Evolutionary conservation across 2,797 vertebrate genomes (phyloP).

Genomic region (Lerista edwardsae): DNA sequence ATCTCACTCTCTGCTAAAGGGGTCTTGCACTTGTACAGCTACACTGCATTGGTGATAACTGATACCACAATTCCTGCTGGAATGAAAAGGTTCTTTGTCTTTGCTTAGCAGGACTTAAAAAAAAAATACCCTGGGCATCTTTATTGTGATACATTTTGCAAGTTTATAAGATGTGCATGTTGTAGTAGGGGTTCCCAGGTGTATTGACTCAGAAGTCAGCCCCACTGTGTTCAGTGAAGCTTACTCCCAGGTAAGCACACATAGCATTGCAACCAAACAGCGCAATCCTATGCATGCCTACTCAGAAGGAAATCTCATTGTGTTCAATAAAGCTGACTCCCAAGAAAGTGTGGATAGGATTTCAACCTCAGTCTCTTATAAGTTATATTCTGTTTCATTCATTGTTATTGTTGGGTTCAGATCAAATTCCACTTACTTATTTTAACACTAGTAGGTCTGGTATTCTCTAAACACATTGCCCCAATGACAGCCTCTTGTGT

Average conservation of each 20-base stretch:
- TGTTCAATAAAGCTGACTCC: background rate
- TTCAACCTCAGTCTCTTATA: background rate
- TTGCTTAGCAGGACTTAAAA: background rate
- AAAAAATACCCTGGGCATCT: background rate
- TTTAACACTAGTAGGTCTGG: background rate
- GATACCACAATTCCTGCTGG: background rate
- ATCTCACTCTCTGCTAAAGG: background rate
- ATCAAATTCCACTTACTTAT: background rate
- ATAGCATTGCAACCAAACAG: background rate
- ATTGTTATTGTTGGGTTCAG: background rate
- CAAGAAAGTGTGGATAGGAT: too few species aligned
- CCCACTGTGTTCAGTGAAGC: background rate
- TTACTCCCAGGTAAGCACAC: background rate
- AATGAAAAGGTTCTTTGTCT: background rate
- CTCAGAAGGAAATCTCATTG: background rate
- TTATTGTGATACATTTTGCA: background rate
- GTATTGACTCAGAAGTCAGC: background rate
- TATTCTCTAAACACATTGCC: background rate
- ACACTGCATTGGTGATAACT: background rate
- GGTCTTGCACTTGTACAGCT: background rate
- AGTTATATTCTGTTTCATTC: background rate
- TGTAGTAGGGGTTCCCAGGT: background rate
- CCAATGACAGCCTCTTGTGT: background rate
- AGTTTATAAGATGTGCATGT: background rate
- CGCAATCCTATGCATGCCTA: background rate